Percentiles rank a stretch among this genome's conserved stretches.
phyloP scores from a whole-genome alignment of 2,888 invertebrate genomes.

The Miltochrista miniata region DNA sequence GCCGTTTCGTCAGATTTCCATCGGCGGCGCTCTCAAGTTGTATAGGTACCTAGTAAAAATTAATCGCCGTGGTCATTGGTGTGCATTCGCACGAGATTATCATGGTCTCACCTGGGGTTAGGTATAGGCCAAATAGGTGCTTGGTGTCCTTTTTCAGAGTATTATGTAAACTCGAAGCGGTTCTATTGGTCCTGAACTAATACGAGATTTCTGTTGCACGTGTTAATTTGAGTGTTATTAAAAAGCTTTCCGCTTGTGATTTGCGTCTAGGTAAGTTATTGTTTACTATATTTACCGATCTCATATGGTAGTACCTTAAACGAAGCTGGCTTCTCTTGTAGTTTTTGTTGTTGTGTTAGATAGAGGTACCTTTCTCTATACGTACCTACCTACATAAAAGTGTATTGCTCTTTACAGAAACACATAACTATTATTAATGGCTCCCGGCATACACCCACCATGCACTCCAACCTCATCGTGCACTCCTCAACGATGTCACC shows the following conservation, averaged over 20 bases:
- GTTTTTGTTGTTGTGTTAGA: neutral
- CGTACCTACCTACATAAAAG: conserved; percentile 1
- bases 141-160: no score
- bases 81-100: no score
- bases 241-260: neutral
- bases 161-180: no score
- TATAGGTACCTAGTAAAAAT: no score
- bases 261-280: conserved; percentile 39
- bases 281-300: conserved; percentile 29
- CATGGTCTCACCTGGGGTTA: no score
- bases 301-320: conserved; percentile 49
- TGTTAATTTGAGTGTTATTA: neutral
- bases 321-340: conserved; percentile 54
- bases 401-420: conserved; percentile 45
- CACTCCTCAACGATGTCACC: conserved; percentile 66
- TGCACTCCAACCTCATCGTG: conserved; percentile 72
- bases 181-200: no score
- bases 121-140: no score
- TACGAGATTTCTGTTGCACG: neutral
- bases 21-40: no score
- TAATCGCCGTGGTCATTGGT: no score
- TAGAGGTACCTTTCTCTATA: no score
- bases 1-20: no score
- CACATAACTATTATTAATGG: conserved; percentile 47
- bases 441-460: conserved; percentile 66